phyloP scores from a whole-genome alignment of 2,888 invertebrate species.

The Euplexia lucipara region DNA sequence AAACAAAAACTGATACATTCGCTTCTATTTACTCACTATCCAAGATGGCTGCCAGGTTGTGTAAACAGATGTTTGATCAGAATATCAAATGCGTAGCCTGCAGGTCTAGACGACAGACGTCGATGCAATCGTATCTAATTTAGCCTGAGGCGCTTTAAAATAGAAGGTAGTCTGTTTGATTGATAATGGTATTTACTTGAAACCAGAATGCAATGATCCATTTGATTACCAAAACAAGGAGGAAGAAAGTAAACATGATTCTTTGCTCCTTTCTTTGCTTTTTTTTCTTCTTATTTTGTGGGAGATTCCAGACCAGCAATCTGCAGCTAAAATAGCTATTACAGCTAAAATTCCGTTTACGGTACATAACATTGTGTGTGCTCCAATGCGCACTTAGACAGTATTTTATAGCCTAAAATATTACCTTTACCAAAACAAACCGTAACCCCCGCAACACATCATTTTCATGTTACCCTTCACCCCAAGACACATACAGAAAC shows the following conservation, averaged over 20 bases:
- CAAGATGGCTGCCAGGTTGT: slow-evolving; percentile 15
- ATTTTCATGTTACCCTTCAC: slow-evolving; percentile 31
- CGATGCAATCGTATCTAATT: slow-evolving; percentile 33
- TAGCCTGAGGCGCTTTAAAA: slow-evolving; percentile 31
- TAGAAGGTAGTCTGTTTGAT: slow-evolving; percentile 20
- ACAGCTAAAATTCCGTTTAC: too few species aligned
- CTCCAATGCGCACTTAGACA: too few species aligned
- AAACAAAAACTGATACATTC: background rate
- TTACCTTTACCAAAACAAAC: slow-evolving; percentile 22
- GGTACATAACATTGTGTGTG: too few species aligned
- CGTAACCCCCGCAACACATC: background rate
- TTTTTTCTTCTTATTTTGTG: too few species aligned
- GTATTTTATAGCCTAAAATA: too few species aligned
- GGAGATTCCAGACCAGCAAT: too few species aligned
- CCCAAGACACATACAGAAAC: slow-evolving; percentile 15
- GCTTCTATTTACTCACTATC: background rate
- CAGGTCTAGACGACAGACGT: slow-evolving; percentile 38
- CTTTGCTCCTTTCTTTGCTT: too few species aligned
- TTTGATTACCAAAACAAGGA: too few species aligned
- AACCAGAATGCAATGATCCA: too few species aligned
- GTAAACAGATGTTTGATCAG: slow-evolving; percentile 40
- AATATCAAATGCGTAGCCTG: slow-evolving; percentile 44
- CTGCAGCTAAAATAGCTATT: too few species aligned
- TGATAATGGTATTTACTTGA: too few species aligned
- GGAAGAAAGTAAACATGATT: too few species aligned